A percentile compares a stretch with the other conserved stretches of the same genome.
Conservation (phyloP, 2,888 invertebrate species). For the Tribolium freemani region DNA sequence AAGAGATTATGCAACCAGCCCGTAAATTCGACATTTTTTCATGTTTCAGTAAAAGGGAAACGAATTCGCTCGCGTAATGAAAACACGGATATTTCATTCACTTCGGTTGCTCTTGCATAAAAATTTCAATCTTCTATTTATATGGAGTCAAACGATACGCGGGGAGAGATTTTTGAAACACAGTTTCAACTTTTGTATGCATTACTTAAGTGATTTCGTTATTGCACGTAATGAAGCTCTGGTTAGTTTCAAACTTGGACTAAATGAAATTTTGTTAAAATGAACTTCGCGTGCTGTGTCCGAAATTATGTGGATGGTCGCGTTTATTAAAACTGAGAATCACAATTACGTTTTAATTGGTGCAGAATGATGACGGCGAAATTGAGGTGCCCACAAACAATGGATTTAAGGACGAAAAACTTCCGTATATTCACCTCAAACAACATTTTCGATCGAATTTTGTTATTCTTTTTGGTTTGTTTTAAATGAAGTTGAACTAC, state of each 20-base stretch:
- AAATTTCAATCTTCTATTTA: slow-evolving; percentile 39
- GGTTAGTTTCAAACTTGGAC: slow-evolving; percentile 16
- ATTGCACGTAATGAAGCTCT: not conserved
- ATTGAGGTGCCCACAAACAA: not conserved
- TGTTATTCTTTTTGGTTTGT: too few relatives aligned
- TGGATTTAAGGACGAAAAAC: too few relatives aligned
- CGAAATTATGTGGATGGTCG: slow-evolving; percentile 7
- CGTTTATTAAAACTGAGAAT: not conserved
- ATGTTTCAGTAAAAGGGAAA: slow-evolving; percentile 22
- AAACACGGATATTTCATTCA: slow-evolving; percentile 43
- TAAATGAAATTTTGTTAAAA: slow-evolving; percentile 21
- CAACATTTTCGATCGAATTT: too few relatives aligned
- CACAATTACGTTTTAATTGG: not conserved
- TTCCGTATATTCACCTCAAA: too few relatives aligned
- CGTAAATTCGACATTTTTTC: slow-evolving; percentile 28
- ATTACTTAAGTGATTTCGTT: not conserved
- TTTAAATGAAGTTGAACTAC: too few relatives aligned
- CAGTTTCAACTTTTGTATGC: not conserved
- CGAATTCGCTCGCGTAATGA: slow-evolving; percentile 37
- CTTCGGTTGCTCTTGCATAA: slow-evolving; percentile 40
- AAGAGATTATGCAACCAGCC: slow-evolving; percentile 22
- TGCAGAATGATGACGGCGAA: not conserved
- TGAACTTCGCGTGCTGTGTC: slow-evolving; percentile 12
- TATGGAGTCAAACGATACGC: not conserved
- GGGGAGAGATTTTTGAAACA: not conserved